Conservation (phyloP, 1,140 invertebrate species). For the Tribolium castaneum region DNA sequence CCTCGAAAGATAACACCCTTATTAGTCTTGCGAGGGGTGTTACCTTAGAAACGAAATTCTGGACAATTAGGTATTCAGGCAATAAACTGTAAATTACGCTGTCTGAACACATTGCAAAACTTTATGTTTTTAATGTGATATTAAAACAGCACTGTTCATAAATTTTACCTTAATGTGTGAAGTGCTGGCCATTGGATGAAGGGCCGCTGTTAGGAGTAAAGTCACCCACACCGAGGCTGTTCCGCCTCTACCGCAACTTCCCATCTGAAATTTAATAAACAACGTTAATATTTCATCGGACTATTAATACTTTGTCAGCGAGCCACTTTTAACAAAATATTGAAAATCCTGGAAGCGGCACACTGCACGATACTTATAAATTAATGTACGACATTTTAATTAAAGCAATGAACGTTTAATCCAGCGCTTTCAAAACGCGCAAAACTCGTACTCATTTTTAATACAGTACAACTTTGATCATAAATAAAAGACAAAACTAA, state of each 20-base stretch:
- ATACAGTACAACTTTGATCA: too few relatives aligned
- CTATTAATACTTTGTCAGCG: neutral
- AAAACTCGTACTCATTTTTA: too few relatives aligned
- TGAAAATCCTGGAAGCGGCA: neutral
- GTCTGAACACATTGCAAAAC: slow-evolving; percentile 13
- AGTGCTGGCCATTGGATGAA: slow-evolving; percentile 3
- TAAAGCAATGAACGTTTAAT: neutral
- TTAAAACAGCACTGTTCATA: slow-evolving; percentile 13
- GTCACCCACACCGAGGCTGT: slow-evolving; percentile 11
- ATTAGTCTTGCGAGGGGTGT: neutral
- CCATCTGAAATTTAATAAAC: slow-evolving; percentile 34
- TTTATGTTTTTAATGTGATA: slow-evolving; percentile 12
- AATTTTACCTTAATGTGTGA: slow-evolving; percentile 30
- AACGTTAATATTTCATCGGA: slow-evolving; percentile 10
- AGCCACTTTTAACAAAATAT: neutral
- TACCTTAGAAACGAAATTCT: slow-evolving; percentile 18
- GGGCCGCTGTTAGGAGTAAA: slow-evolving; percentile 14
- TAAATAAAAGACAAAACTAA: too few relatives aligned
- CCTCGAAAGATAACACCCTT: neutral
- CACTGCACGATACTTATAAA: neutral
- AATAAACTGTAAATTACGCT: slow-evolving; percentile 1
- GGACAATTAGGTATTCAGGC: slow-evolving; percentile 1
- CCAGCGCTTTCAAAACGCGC: too few relatives aligned
- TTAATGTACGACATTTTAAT: neutral
- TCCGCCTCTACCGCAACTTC: slow-evolving; percentile 3